Base-by-base conservation (phyloP, 2,113 vertebrate species). In the Harpagus bidentatus region DNA sequence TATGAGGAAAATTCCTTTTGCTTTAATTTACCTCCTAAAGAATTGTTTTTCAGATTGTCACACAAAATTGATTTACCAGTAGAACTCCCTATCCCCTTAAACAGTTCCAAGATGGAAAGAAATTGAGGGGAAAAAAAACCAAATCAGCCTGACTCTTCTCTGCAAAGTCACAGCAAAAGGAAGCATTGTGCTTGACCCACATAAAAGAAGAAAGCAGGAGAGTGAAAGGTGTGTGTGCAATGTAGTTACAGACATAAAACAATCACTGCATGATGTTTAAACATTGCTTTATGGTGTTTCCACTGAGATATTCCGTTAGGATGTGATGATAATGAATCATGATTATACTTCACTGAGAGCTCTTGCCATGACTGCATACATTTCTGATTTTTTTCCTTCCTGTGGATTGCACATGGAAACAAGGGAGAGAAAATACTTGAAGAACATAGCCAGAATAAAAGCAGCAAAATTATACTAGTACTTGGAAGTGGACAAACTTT, bases 231-330 rank as follows among this genome's bases (percentile, higher is more conserved):
- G 31, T 40, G 59, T 59, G 19, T 77, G 38, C 73, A 67, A 0
- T 63, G 52, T 43, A 42, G 69, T 79, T 90, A 65, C 48, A 91
- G 58, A 61, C 15, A 52, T 88, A 79, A 94, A 94, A 36, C 56
- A 86, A 53, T 83, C 45, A 69, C 38, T 69, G 40, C 28, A 6
- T 88, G 38, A 58, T 87, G 56, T 84, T 89, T 91, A 85, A 84
- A 92, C 34, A 63, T 62, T 86, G 31, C 13, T 96, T 91, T 91
- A 50, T 80, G 72, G 40, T 84, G 72, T 91, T 97, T 90, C 67
- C 74, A 87, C 62, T 8, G 36, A 85, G 65, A 55, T 88, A 76
- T 63, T 88, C 69, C 80, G 48, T 89, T 94, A 78, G 42, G 32
- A 40, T 79, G 42, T 72, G 61, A 61, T 72, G 61, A 62, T 82